Conservation (phyloP, 1,140 invertebrate genomes). For the Drosophila cardini region DNA sequence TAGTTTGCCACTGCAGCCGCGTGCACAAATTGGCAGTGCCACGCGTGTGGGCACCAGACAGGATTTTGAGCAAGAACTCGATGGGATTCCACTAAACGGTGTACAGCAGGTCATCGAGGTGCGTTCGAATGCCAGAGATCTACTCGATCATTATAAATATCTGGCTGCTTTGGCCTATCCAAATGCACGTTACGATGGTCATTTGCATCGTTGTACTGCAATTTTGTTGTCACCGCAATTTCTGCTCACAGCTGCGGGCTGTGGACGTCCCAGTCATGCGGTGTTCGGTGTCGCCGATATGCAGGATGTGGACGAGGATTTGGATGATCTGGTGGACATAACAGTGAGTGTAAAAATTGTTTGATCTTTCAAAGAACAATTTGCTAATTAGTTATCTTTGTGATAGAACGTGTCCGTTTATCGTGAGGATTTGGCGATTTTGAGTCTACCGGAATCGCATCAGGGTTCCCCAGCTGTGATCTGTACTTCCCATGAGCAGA, state of each 20-base stretch:
- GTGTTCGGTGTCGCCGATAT: conserved; percentile 67
- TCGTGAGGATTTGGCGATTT: conserved; percentile 49
- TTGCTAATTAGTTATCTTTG: no score
- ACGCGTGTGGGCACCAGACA: conserved; percentile 1
- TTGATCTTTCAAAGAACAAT: no score
- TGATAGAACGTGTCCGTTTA: conserved; percentile 43
- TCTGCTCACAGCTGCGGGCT: conserved; percentile 56
- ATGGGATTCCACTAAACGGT: neutral
- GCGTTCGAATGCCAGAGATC: conserved; percentile 22
- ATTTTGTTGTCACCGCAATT: conserved; percentile 49
- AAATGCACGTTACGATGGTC: conserved; percentile 66
- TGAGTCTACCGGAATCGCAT: conserved; percentile 43
- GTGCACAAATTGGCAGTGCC: conserved; percentile 19
- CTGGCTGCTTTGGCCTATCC: conserved; percentile 59
- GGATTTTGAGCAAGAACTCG: no score
- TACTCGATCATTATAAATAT: conserved; percentile 54
- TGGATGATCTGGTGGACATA: conserved; percentile 62
- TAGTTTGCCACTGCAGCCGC: conserved; percentile 51
- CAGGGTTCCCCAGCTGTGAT: conserved; percentile 44
- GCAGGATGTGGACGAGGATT: conserved; percentile 58
- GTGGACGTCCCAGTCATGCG: conserved; percentile 58
- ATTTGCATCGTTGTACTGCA: conserved; percentile 63
- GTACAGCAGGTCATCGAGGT: neutral
- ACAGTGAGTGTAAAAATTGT: no score
- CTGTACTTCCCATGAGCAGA: conserved; percentile 56